Base-by-base conservation (phyloP, 2,888 invertebrate species). In the Nomada flava region DNA sequence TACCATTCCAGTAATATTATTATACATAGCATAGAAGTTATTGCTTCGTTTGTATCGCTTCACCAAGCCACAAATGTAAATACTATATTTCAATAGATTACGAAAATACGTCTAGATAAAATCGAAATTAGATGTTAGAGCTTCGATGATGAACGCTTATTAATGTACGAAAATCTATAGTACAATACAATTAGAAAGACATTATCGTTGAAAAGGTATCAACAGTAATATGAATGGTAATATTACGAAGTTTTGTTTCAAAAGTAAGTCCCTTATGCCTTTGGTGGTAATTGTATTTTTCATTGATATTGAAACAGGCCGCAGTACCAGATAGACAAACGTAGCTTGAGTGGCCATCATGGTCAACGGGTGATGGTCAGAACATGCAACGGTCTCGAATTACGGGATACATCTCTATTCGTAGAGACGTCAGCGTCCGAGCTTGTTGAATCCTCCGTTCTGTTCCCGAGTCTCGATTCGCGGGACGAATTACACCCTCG, bases 371-470 rank as follows among this genome's bases (percentile, higher is more conserved):
- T 97, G 79, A 96, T 97, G 96, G 96, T 97, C 80, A 95, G 97
- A 91, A 97, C 97, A 73, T 97, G 97, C 93, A 97, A 97, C 92
- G 97, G 97, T 79, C 95, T 97, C 85, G 97, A 97, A 93, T 94
- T 97, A 88, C 95, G 96, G 90, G 96, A 96, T 85, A 94, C 94
- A 11, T 92, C 94, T 63, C 81, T 92, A 44, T 93, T 92, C 88
- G 93, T 91, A 82, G 93, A 94, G 90, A 93, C 94, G 80, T 94
- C 94, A 83, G 91, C 90, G 23, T 90, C 92, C 68, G 94, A 94
- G 82, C 92, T 94, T 84, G 93, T 94, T 60, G 95, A 95, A 78
- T 94, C 94, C 76, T 93, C 95, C 84, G 94, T 94, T 82, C 91
- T 95, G 65, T 95, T 95, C 89, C 95, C 95, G 57, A 95, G 94